Percentiles rank a stretch among this genome's conserved stretches.
Evolutionary conservation across 2,888 invertebrate genomes (phyloP).

Genomic region (Saturnia pavonia): DNA sequence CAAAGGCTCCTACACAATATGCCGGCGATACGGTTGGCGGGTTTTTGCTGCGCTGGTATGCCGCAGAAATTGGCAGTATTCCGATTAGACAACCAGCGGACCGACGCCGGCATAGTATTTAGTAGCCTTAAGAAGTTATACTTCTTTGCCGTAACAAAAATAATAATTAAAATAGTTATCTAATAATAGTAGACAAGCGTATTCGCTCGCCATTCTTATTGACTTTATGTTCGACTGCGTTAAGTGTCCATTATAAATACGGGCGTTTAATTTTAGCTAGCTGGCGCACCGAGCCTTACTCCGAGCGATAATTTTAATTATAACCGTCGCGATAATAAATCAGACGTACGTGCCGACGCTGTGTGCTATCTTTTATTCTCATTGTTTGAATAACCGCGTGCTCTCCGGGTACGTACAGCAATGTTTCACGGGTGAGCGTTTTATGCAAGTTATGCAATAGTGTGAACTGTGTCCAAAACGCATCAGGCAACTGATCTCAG

Average conservation of each 20-base stretch:
- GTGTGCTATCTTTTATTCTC: not conserved
- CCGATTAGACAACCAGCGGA: too few species aligned
- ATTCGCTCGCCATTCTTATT: not conserved
- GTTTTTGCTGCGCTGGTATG: too few species aligned
- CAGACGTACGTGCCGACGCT: constrained; percentile 16
- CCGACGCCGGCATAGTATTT: too few species aligned
- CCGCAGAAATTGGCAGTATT: too few species aligned
- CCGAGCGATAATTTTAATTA: constrained; percentile 48
- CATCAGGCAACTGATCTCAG: not conserved
- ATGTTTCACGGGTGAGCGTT: not conserved
- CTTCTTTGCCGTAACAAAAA: too few species aligned
- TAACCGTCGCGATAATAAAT: constrained; percentile 40
- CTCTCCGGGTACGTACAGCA: not conserved
- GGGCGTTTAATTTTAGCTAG: constrained; percentile 30
- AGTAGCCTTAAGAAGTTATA: too few species aligned
- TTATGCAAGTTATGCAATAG: not conserved
- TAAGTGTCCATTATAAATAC: constrained; percentile 23
- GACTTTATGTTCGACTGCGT: not conserved
- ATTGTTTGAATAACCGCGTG: not conserved
- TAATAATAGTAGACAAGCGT: too few species aligned
- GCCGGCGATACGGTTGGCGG: too few species aligned
- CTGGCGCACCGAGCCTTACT: constrained; percentile 24
- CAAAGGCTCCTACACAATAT: too few species aligned
- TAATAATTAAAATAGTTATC: too few species aligned
- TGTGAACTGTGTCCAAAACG: not conserved